Conservation (phyloP, 1,140 invertebrate species). For the Carcinoscorpius rotundicauda region DNA sequence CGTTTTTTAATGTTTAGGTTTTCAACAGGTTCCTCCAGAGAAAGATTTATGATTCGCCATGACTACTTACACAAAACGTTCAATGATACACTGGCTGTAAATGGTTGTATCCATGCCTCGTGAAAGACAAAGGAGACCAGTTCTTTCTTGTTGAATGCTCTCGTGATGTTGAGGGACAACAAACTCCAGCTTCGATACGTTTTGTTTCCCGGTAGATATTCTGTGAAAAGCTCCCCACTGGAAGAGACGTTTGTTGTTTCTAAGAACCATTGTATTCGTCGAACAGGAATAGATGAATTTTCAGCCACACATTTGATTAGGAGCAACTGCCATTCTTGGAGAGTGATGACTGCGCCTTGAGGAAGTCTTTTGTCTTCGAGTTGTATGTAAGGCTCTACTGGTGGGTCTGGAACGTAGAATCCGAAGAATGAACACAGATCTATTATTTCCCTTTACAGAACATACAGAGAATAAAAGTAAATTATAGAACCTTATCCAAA, state of each 20-base stretch:
- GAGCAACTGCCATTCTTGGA: constrained; percentile 33
- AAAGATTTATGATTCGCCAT: too few relatives aligned
- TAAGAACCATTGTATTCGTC: constrained; percentile 33
- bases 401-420: constrained; percentile 32
- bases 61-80: constrained; percentile 65
- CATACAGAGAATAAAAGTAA: too few relatives aligned
- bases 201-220: constrained; percentile 28
- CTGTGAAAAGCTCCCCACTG: constrained; percentile 23
- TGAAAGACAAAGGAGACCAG: constrained; percentile 59
- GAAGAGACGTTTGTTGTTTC: constrained; percentile 27
- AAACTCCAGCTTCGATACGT: constrained; percentile 47
- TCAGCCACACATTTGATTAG: constrained; percentile 67
- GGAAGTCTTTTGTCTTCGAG: constrained; percentile 15
- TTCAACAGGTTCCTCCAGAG: too few relatives aligned
- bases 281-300: constrained; percentile 61
- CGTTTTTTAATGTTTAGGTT: too few relatives aligned
- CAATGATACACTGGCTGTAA: constrained; percentile 56
- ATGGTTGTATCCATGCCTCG: constrained; percentile 46
- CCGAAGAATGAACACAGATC: too few relatives aligned
- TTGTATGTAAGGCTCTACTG: constrained; percentile 36
- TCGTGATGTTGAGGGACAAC: constrained; percentile 49
- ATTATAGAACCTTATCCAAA: too few relatives aligned
- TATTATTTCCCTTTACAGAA: too few relatives aligned
- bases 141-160: constrained; percentile 59
- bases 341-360: constrained; percentile 24